Base-by-base conservation (phyloP, 2,797 vertebrate genomes). In the Enteromius argenteus region DNA sequence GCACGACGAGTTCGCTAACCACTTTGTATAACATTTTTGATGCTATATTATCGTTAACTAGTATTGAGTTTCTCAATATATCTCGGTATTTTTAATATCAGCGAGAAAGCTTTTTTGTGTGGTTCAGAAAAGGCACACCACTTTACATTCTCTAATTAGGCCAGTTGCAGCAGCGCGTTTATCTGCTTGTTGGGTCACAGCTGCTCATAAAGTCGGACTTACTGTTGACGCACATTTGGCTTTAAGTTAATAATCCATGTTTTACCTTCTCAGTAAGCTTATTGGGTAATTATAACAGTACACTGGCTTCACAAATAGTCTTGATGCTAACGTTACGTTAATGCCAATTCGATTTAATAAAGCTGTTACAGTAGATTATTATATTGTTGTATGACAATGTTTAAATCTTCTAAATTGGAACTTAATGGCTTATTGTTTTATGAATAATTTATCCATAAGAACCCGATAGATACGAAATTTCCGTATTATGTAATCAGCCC, bases 211-310 rank as follows among this genome's bases (percentile, higher is more conserved):
- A 76, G 32, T 67, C 72, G 1, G 32, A 49, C 5, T 75, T 73
- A 3, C 3, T 15, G 49, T 78, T 79, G 75, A 84, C 83, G 83
- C 53, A 84, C 73, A 49, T 77, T 64, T 62, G 42, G 21, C 39
- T 62, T 72, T 32, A 56, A 74, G 58, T 77, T 83, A 44, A 44
- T 71, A 84, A 78, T 58, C 49, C 74, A 64, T 1, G 17, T 69
- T 44, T 58, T 13, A 5, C 19, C 2, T 53, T 67, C 2, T 6
- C 3, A 75, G 39, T 42, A 42, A 44, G 73, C 30, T 76, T 67
- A 75, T 21, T 8, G n/a, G 46, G 30, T 53, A 30, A 68, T 5
- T 60, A 75, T 21, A 11, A 2, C 10, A 15, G 3, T 1, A 4
- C 2, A 15, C 2, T 19, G 27, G 44, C 49, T 53, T 9, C 7